phyloP scores from a whole-genome alignment of 1,140 invertebrate species.

The Drosophila elegans region DNA sequence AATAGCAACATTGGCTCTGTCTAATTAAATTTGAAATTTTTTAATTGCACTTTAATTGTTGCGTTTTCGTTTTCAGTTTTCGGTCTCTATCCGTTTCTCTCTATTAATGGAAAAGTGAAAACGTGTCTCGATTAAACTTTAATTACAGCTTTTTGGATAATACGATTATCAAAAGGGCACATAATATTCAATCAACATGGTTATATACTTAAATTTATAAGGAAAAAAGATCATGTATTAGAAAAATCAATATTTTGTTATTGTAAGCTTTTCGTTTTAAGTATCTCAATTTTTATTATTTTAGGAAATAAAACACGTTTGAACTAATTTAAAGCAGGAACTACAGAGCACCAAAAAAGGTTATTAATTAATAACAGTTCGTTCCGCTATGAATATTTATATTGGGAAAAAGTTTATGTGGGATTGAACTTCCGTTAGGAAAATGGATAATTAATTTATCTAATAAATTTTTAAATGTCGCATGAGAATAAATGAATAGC shows the following conservation, averaged over 20 bases:
- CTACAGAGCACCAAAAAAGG: neutral
- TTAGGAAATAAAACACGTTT: neutral
- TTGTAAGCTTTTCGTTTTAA: too few species aligned
- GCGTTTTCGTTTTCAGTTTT: constrained; percentile 55
- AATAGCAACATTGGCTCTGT: constrained; percentile 23
- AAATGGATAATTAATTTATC: too few species aligned
- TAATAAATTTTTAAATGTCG: too few species aligned
- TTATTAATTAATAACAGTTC: neutral
- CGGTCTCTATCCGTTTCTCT: constrained; percentile 34
- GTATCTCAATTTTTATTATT: too few species aligned
- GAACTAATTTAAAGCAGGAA: neutral
- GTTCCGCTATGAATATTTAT: constrained; percentile 11
- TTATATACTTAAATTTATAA: neutral
- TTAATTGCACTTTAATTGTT: constrained; percentile 77
- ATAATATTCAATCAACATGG: constrained; percentile 7
- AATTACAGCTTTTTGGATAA: constrained; percentile 71
- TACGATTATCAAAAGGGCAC: constrained; percentile 52
- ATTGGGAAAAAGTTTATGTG: neutral
- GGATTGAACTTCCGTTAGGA: too few species aligned
- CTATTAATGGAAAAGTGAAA: constrained; percentile 65
- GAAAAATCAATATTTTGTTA: too few species aligned
- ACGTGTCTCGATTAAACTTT: constrained; percentile 62
- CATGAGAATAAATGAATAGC: too few species aligned
- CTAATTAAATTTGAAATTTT: constrained; percentile 60
- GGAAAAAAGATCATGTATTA: neutral